Base-by-base conservation (phyloP, 1,140 invertebrate genomes). In the Anadara kagoshimensis region DNA sequence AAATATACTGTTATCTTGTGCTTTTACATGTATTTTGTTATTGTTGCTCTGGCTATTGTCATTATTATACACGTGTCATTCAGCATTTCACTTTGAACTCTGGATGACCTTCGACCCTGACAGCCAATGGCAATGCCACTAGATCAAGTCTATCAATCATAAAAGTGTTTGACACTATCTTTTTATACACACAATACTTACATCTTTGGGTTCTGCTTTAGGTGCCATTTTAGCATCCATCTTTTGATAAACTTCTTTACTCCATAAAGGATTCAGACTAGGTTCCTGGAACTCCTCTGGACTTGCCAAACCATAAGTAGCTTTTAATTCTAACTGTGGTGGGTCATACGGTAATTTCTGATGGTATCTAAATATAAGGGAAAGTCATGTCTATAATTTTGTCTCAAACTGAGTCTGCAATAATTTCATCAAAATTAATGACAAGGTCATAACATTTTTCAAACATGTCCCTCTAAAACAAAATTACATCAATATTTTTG, bases 271-370 rank as follows among this genome's bases (percentile, higher is more conserved):
- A 85, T 91, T 90, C 11, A 89, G 83, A 29, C 88, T 49, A 1
- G 93, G 92, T 75, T 92, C 88, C 68, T 86, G 85, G 84, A 92
- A 94, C 57, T 92, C 90, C 77, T 93, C 93, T 41, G 93, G 92
- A 73, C 91, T 92, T 4, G 93, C 93, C 41, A 94, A 85, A 59
- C 93, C 93, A 86, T 93, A 93, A 2, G 92, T 93, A 47, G 93
- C 92, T 87, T 93, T 90, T n/a, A 91, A 85, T 81, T 93, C 92
- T 43, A 94, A 85, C 44, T 86, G 75, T 57, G 93, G 93, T 70
- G 91, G 85, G 74, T 93, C 93, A 77, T 86, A 89, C 1, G 93
- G 92, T 77, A 94, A 89, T 82, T 91, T 92, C 80, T 94, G 91
- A 82, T 94, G 93, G 80, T 93, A 94, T 79, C 93, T 93, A 76